These are phyloP conservation scores for Pseudolaguvia tuberculata DNA, from an alignment of 2,113 vertebrate species.

Conservation along the genomic window DNA sequence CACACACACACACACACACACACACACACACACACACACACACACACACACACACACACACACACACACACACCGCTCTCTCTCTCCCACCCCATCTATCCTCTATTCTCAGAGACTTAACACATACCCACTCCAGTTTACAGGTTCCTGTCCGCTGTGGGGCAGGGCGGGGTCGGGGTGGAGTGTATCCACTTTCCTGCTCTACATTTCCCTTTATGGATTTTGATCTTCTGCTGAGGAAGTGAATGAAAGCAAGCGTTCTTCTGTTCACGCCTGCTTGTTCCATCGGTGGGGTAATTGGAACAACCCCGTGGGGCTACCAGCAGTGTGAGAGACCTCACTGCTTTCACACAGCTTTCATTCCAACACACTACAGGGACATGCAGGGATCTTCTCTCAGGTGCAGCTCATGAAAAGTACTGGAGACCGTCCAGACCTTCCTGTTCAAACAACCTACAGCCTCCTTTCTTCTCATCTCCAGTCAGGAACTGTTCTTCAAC, in stretches of 20 bases:
- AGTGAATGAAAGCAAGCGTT: constrained; percentile 28
- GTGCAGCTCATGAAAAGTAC: neutral
- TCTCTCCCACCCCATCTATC: no score
- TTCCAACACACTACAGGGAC: constrained; percentile 6
- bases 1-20: no score
- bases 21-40: no score
- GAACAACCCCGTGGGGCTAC: constrained; percentile 33
- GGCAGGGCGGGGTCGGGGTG: neutral
- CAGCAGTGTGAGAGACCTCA: constrained; percentile 30
- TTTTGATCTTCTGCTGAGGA: constrained; percentile 10
- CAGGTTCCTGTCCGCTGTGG: neutral
- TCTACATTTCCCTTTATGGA: constrained; percentile 4
- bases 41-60: no score
- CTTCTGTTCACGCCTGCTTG: constrained; percentile 28
- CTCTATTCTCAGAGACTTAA: no score
- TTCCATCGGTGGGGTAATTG: constrained; percentile 25
- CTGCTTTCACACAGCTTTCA: constrained; percentile 24
- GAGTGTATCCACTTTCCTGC: constrained; percentile 4
- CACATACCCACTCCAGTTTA: neutral
- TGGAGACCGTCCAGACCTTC: no score
- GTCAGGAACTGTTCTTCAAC: no score
- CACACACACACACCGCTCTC: no score
- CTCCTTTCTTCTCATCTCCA: no score
- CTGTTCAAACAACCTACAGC: no score
- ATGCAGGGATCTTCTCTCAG: neutral